Evolutionary conservation across 2,113 vertebrate genomes (phyloP).

Genomic region (Ictalurus furcatus): DNA sequence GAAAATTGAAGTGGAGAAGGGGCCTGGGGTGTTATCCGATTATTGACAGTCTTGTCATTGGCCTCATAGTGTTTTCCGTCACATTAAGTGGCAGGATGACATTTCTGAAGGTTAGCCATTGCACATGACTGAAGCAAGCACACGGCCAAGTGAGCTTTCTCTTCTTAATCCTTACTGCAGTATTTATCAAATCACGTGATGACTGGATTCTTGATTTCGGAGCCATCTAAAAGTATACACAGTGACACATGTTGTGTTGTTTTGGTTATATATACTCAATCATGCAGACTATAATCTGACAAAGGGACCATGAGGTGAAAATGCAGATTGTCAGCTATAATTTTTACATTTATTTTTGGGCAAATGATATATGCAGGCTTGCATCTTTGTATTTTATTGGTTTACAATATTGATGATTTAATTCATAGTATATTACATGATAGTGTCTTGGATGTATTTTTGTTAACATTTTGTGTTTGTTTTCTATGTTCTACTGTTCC

Average conservation of each 20-base stretch:
- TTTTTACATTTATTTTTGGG: not conserved
- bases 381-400: not conserved
- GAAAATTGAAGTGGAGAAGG: slow-evolving; percentile 30
- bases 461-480: not conserved
- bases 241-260: not conserved
- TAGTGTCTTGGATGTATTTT: not conserved
- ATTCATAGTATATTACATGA: not conserved
- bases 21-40: slow-evolving; percentile 21
- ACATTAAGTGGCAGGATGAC: slow-evolving; percentile 51
- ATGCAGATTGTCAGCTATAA: not conserved
- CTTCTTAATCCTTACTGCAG: slow-evolving; percentile 13
- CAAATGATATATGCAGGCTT: not conserved
- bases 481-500: not conserved
- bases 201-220: slow-evolving; percentile 35
- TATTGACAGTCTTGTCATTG: slow-evolving; percentile 53
- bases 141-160: not conserved
- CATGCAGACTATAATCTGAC: not conserved
- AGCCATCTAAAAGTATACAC: not conserved
- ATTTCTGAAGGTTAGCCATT: slow-evolving; percentile 58
- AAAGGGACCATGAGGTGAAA: not conserved
- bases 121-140: not conserved
- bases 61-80: slow-evolving; percentile 57
- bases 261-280: not conserved
- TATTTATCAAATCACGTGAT: slow-evolving; percentile 34
- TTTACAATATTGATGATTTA: not conserved